Evolutionary conservation across 2,888 invertebrate genomes (phyloP).

Genomic region (Hirtodrosophila trivittata): DNA sequence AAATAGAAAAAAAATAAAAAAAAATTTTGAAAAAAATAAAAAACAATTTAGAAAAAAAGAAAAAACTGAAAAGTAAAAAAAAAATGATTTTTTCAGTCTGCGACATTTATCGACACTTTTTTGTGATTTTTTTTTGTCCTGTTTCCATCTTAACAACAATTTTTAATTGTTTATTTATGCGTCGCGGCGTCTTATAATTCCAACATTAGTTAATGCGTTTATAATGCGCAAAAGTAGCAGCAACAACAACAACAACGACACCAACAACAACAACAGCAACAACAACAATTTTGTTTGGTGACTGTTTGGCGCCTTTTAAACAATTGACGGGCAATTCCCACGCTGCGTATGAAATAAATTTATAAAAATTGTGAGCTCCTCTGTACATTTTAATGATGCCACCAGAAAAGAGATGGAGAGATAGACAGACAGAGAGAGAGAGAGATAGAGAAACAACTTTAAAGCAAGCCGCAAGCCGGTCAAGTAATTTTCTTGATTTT

Average conservation of each 20-base stretch:
- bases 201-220: conserved; percentile 74
- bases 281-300: conserved; percentile 23
- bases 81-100: conserved; percentile 19
- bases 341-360: conserved; percentile 79
- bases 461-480: conserved; percentile 66
- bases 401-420: conserved; percentile 35
- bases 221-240: conserved; percentile 63
- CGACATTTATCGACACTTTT: conserved; percentile 50
- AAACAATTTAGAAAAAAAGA: background rate
- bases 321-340: conserved; percentile 72
- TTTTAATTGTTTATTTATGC: conserved; percentile 63
- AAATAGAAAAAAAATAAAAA: too few species aligned
- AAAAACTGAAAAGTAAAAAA: background rate
- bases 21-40: background rate
- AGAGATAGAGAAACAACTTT: conserved; percentile 55
- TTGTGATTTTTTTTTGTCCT: background rate
- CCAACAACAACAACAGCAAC: conserved; percentile 18
- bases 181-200: conserved; percentile 42
- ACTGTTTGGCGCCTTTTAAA: conserved; percentile 67
- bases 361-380: conserved; percentile 66
- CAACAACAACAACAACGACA: conserved; percentile 27
- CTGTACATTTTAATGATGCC: conserved; percentile 78
- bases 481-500: conserved; percentile 65
- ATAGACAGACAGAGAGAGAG: conserved; percentile 1
- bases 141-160: conserved; percentile 19